Conservation (phyloP, 2,113 vertebrate genomes). For the Oenanthe melanoleuca region DNA sequence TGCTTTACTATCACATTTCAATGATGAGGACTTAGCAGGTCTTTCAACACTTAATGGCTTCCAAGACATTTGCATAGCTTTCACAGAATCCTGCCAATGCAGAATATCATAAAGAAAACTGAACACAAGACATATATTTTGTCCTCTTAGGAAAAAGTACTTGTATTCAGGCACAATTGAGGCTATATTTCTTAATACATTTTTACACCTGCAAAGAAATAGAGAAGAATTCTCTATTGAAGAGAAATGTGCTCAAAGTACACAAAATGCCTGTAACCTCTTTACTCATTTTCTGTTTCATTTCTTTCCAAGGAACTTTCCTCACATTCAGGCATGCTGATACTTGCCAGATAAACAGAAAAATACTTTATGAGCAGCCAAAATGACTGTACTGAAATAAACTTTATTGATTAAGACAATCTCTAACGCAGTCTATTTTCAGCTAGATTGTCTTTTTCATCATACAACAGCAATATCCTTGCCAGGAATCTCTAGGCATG, state of each 20-base stretch:
- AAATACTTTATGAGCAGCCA: not conserved
- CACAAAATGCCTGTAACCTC: not conserved
- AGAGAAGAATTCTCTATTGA: not conserved
- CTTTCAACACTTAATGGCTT: not conserved
- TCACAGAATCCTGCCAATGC: not conserved
- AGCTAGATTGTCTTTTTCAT: not conserved
- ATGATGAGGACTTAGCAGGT: not conserved
- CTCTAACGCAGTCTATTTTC: not conserved
- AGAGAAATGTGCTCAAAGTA: not conserved
- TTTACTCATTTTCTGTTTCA: not conserved
- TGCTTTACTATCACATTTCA: not conserved
- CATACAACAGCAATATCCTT: not conserved
- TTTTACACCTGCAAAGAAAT: not conserved
- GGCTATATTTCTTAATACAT: not conserved
- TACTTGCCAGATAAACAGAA: not conserved
- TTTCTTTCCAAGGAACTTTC: not conserved
- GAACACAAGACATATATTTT: not conserved
- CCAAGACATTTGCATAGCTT: not conserved
- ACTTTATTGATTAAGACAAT: not conserved
- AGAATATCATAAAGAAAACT: not conserved
- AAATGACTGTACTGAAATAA: not conserved
- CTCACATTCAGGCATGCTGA: not conserved
- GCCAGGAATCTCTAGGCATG: not conserved
- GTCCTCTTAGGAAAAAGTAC: not conserved
- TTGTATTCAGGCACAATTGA: not conserved